Evolutionary conservation across 2,113 vertebrate species (phyloP).

Genomic region (Noctilio leporinus): DNA sequence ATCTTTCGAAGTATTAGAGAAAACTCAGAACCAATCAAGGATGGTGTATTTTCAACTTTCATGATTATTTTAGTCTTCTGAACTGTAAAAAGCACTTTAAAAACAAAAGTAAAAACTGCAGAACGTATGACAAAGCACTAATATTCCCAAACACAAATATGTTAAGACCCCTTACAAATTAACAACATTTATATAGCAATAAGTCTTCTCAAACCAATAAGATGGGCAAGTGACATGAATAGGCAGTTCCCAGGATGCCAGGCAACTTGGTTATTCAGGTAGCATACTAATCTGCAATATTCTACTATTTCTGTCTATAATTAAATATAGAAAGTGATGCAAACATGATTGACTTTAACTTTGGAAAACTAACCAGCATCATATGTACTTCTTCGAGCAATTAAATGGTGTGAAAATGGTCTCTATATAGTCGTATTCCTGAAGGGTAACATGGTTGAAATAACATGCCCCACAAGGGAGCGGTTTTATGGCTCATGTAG

Average conservation of each 20-base stretch:
- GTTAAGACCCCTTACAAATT: neutral
- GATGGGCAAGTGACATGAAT: neutral
- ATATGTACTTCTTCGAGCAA: neutral
- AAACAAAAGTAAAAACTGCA: neutral
- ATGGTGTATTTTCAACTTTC: neutral
- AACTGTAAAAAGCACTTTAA: neutral
- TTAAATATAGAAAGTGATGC: neutral
- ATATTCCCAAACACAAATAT: neutral
- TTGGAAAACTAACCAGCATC: neutral
- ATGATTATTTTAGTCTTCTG: neutral
- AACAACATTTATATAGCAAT: neutral
- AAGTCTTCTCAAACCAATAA: neutral
- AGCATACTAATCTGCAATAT: neutral
- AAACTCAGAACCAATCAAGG: neutral
- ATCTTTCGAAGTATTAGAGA: neutral
- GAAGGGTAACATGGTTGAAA: neutral
- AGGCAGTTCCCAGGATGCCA: neutral
- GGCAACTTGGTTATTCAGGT: neutral
- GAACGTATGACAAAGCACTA: neutral
- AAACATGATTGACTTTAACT: neutral
- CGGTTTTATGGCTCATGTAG: no score
- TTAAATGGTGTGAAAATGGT: neutral
- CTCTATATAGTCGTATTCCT: neutral
- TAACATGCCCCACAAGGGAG: neutral
- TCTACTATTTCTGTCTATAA: neutral